These are phyloP conservation scores for Drosophila santomea DNA, from an alignment of 1,140 invertebrate genomes.

Conservation along the genomic window DNA sequence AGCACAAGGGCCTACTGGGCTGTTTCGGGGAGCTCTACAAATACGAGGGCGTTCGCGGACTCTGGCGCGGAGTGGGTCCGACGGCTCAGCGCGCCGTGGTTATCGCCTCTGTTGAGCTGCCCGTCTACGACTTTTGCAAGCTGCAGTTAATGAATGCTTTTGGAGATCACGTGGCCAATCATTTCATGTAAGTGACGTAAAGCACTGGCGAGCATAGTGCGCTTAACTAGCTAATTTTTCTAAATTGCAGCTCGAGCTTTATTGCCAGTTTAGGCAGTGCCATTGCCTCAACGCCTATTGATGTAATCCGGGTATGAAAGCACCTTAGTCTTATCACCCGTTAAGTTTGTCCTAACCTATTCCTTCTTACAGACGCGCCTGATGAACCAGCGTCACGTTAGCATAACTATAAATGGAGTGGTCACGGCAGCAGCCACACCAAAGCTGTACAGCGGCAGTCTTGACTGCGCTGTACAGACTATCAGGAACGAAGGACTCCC, in stretches of 20 bases:
- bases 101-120: slow-evolving; percentile 96
- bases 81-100: slow-evolving; percentile 96
- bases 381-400: slow-evolving; percentile 94
- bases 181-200: slow-evolving; percentile 90
- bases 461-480: slow-evolving; percentile 93
- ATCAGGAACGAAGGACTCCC: slow-evolving; percentile 89
- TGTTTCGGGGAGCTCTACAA: slow-evolving; percentile 92
- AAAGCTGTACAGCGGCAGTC: slow-evolving; percentile 92
- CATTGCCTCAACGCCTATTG: slow-evolving; percentile 96
- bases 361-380: slow-evolving; percentile 90
- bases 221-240: slow-evolving; percentile 5
- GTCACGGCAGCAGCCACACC: slow-evolving; percentile 79
- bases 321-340: background rate
- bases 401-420: slow-evolving; percentile 85
- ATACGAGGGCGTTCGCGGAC: slow-evolving; percentile 91
- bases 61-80: slow-evolving; percentile 96
- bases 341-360: background rate
- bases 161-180: slow-evolving; percentile 93
- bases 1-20: slow-evolving; percentile 87
- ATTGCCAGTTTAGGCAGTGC: slow-evolving; percentile 97
- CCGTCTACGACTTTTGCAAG: slow-evolving; percentile 97
- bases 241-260: slow-evolving; percentile 91
- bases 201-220: background rate
- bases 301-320: slow-evolving; percentile 94
- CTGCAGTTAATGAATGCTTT: slow-evolving; percentile 89